These are phyloP conservation scores for Actenoides lindsayi DNA, from an alignment of 2,113 vertebrate species.

Conservation along the genomic window DNA sequence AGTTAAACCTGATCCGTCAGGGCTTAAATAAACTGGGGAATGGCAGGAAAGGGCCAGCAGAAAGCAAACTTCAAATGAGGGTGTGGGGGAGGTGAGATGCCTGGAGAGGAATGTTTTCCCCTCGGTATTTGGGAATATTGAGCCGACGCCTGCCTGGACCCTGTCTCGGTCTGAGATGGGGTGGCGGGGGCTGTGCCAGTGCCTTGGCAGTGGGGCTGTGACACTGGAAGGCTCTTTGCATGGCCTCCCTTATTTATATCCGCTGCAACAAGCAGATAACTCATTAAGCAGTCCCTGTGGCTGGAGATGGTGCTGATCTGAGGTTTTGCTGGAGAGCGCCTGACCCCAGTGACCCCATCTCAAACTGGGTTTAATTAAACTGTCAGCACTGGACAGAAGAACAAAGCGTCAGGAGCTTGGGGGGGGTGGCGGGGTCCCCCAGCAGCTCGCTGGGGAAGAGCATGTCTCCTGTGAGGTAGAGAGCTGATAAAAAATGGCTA, in stretches of 20 bases:
- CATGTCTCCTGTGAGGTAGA: neutral
- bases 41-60: slow-evolving; percentile 4
- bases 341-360: slow-evolving; percentile 65
- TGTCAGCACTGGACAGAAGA: slow-evolving; percentile 66
- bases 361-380: slow-evolving; percentile 74
- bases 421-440: neutral
- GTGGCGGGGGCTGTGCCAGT: neutral
- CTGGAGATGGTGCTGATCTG: slow-evolving; percentile 67
- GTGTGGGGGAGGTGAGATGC: neutral
- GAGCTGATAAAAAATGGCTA: slow-evolving; percentile 63
- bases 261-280: neutral
- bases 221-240: neutral
- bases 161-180: neutral
- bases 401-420: slow-evolving; percentile 38
- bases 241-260: slow-evolving; percentile 14
- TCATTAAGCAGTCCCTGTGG: slow-evolving; percentile 56
- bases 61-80: neutral
- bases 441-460: slow-evolving; percentile 10
- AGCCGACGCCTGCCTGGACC: neutral
- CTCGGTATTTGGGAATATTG: neutral
- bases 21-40: slow-evolving; percentile 27
- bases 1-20: neutral
- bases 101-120: slow-evolving; percentile 17
- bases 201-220: neutral
- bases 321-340: slow-evolving; percentile 47